Evolutionary conservation across 2,797 vertebrate species (phyloP).

Genomic region (Rhabdophis nuchalis): DNA sequence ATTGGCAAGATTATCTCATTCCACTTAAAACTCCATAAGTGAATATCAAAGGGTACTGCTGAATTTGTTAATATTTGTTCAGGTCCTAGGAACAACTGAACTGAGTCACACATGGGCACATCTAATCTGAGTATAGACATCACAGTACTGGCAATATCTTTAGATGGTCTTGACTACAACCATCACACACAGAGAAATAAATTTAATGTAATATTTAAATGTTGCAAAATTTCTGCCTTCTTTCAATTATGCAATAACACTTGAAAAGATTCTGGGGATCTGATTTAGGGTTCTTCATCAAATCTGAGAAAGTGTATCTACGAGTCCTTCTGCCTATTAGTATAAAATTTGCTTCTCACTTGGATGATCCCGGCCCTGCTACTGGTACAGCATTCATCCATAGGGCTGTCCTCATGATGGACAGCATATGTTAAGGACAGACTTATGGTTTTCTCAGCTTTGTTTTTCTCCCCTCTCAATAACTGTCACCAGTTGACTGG

Average conservation of each 20-base stretch:
- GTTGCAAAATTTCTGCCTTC: neutral
- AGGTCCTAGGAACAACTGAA: fast-evolving
- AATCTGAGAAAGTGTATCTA: neutral
- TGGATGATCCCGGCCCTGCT: neutral
- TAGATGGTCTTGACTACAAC: neutral
- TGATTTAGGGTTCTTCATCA: neutral
- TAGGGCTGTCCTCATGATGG: neutral
- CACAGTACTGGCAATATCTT: neutral
- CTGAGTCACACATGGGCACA: neutral
- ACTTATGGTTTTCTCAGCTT: neutral
- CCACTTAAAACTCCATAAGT: neutral
- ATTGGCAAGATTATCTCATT: neutral
- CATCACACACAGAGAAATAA: neutral
- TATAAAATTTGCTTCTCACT: neutral
- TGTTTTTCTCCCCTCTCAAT: neutral
- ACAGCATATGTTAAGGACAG: neutral
- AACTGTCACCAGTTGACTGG: neutral
- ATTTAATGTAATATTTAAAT: neutral
- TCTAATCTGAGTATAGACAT: neutral
- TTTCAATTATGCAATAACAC: neutral
- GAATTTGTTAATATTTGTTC: neutral
- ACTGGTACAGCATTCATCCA: neutral
- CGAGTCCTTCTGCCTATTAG: neutral
- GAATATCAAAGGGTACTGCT: neutral
- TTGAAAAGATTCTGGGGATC: neutral